Evolutionary conservation across 2,888 invertebrate species (phyloP), one percentile per base, ranked within the genome.

Genomic region (Hydraecia micacea): DNA sequence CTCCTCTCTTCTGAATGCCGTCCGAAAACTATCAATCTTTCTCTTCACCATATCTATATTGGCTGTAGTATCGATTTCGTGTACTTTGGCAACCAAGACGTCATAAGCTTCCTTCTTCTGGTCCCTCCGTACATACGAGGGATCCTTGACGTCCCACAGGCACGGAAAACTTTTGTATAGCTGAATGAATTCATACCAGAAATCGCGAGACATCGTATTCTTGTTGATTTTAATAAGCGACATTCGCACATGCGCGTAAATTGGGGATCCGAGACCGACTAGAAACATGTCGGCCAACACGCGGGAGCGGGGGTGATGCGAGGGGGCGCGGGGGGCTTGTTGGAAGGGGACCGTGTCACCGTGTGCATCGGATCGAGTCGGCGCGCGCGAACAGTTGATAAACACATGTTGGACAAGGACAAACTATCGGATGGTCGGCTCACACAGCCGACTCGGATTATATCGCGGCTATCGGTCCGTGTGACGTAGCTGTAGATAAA

Each of bases 1-100:
- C 42, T 84, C 84, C 32, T 85, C 84, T 21, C 84, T 75, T 13
- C 84, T 67, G 25, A 86, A 85, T 25, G 84, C 70, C 1, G 84
- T 86, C 15, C 84, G 73, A 42, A 85, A 86, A 72, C 87, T 74
- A 42, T 85, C 84, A 74, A 85, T 85, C 58, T 85, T 85, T 21
- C 62, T 79, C 4, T 86, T 85, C 25, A 85, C 75, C 2, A 52
- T 42, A 28, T 79, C 73, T 49, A 76, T 0, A 58, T 36, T 86
- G 11, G 84, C 84, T 13, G 75, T 36, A 21, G 67, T 1, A 36
- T 85, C 84, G n/a, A 84, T 62, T 72, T 85, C 84, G 1, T 65
- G 73, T 0, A 85, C 42, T 76, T 85, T 85, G 0, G 75, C 75
- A 3, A 86, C 7, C 46, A 85, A 68, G 0, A 84, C 75, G 9